phyloP scores from a whole-genome alignment of 1,140 invertebrate species.

The Lepeophtheirus salmonis region DNA sequence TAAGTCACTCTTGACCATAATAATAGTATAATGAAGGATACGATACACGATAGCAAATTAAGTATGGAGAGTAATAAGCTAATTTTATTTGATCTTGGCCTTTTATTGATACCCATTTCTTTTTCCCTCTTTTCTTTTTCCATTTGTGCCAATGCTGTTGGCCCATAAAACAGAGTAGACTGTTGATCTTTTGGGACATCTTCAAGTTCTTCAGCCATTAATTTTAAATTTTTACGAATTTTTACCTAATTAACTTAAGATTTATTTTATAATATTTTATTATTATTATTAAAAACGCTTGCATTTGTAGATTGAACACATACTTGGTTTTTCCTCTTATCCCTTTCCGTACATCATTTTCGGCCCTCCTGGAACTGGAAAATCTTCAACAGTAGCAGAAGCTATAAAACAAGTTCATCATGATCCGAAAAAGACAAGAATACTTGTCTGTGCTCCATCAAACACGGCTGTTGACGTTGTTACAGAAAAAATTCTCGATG shows the following conservation, averaged over 20 bases:
- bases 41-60: neutral
- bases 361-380: constrained; percentile 84
- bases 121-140: neutral
- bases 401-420: constrained; percentile 43
- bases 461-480: constrained; percentile 22
- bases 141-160: neutral
- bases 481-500: constrained; percentile 5
- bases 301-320: neutral
- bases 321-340: neutral
- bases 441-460: constrained; percentile 22
- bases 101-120: neutral
- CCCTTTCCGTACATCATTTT: constrained; percentile 68
- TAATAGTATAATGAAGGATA: neutral
- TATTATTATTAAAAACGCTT: neutral
- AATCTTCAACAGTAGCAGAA: constrained; percentile 77
- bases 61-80: neutral
- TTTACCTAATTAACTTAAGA: neutral
- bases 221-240: neutral
- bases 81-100: neutral
- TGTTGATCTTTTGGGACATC: neutral
- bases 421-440: neutral
- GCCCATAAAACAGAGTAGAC: neutral
- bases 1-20: neutral
- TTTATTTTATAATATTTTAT: neutral
- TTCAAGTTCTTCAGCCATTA: neutral